Evolutionary conservation across 2,888 invertebrate species (phyloP).

Genomic region (Plemyria rubiginata): DNA sequence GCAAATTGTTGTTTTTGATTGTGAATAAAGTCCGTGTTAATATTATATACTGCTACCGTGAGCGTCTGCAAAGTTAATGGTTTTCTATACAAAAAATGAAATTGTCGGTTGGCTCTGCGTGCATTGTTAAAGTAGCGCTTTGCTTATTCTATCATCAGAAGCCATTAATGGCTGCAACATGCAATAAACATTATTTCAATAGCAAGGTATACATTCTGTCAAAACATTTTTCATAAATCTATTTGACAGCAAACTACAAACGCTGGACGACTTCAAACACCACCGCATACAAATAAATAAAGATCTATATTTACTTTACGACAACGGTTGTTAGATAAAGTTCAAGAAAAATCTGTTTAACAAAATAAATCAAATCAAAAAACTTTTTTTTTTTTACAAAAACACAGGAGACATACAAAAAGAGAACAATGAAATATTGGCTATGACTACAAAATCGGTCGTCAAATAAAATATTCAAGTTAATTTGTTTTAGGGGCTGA

Average conservation of each 20-base stretch:
- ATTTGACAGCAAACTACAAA: conserved; percentile 11
- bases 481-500: no score
- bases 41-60: conserved; percentile 10
- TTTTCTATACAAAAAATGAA: not conserved
- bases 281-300: conserved; percentile 1
- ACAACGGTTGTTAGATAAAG: not conserved
- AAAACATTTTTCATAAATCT: conserved; percentile 16
- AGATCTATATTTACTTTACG: not conserved
- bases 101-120: no score
- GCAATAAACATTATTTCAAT: not conserved
- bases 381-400: no score
- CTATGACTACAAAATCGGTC: no score
- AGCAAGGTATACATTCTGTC: conserved; percentile 17
- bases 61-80: conserved; percentile 6
- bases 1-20: conserved; percentile 13
- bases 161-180: not conserved
- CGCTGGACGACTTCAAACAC: not conserved
- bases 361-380: no score
- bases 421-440: no score
- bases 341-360: no score
- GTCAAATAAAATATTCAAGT: no score
- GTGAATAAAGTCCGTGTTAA: conserved; percentile 18
- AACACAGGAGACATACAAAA: no score
- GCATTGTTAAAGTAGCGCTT: no score
- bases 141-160: no score